Evolutionary conservation across 64 coral and sea anemone species (phyloP).

Genomic region (Actinia tenebrosa): DNA sequence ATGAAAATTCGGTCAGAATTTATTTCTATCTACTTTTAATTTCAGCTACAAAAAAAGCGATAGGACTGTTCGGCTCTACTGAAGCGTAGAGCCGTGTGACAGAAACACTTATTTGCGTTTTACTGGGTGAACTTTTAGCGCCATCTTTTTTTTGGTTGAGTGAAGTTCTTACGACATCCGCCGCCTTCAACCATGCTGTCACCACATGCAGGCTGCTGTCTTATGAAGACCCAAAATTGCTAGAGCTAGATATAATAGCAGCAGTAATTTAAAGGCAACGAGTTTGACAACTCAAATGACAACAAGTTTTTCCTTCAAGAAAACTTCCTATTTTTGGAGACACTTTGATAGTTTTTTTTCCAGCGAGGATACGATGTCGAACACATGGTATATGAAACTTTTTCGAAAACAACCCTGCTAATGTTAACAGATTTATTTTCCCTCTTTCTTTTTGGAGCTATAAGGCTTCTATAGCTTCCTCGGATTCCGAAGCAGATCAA

Average conservation of each 20-base stretch:
- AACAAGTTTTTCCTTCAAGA: too few species aligned
- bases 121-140: not conserved
- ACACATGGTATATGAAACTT: too few species aligned
- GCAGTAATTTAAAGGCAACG: not conserved
- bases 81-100: not conserved
- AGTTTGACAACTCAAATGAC: too few species aligned
- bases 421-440: too few species aligned
- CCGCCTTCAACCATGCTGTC: not conserved
- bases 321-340: too few species aligned
- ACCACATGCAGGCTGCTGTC: too few species aligned
- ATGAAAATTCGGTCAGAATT: not conserved
- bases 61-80: not conserved
- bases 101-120: too few species aligned
- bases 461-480: not conserved
- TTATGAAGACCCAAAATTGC: too few species aligned
- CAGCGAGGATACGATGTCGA: too few species aligned
- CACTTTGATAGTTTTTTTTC: too few species aligned
- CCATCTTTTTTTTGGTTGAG: not conserved
- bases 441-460: not conserved
- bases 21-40: not conserved
- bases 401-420: too few species aligned
- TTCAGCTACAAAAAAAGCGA: not conserved
- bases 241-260: too few species aligned
- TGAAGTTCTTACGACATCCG: not conserved
- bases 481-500: not conserved